Evolutionary conservation across 2,797 vertebrate genomes (phyloP).

Genomic region (Fistularia commersonii): DNA sequence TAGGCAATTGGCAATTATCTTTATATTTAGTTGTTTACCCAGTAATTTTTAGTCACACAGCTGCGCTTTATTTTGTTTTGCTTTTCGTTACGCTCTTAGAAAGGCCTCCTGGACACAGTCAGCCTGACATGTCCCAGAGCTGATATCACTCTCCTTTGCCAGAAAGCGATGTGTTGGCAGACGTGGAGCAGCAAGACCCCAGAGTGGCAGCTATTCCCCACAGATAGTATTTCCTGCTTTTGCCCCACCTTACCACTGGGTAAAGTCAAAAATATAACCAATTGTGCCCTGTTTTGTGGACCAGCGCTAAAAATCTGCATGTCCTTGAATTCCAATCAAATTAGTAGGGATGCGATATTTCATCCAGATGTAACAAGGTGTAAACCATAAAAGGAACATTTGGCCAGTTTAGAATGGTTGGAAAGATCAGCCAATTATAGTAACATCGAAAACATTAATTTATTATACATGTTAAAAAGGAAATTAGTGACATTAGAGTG

Average conservation of each 20-base stretch:
- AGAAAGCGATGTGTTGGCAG: slow-evolving; percentile 59
- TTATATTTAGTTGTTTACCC: neutral
- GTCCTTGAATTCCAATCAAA: too few relatives aligned
- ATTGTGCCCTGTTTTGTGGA: neutral
- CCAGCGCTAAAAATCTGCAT: too few relatives aligned
- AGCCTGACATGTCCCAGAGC: slow-evolving; percentile 31
- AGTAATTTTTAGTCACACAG: neutral
- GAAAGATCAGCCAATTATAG: too few relatives aligned
- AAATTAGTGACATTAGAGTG: too few relatives aligned
- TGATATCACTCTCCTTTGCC: slow-evolving; percentile 38
- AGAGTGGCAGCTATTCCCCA: slow-evolving; percentile 36
- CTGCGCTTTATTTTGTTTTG: neutral
- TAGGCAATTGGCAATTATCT: neutral
- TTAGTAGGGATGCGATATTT: too few relatives aligned
- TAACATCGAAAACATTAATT: too few relatives aligned
- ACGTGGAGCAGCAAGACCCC: slow-evolving; percentile 25
- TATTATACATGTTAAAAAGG: too few relatives aligned
- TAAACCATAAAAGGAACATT: too few relatives aligned
- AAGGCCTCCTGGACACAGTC: slow-evolving; percentile 30
- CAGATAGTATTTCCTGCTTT: slow-evolving; percentile 52
- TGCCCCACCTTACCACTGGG: slow-evolving; percentile 30
- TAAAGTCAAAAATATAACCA: slow-evolving; percentile 38
- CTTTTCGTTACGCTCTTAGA: slow-evolving; percentile 2
- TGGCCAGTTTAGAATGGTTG: too few relatives aligned
- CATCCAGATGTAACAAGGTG: too few relatives aligned